Evolutionary conservation across 1,140 invertebrate genomes (phyloP).

Genomic region (Brachionus paranguensis): DNA sequence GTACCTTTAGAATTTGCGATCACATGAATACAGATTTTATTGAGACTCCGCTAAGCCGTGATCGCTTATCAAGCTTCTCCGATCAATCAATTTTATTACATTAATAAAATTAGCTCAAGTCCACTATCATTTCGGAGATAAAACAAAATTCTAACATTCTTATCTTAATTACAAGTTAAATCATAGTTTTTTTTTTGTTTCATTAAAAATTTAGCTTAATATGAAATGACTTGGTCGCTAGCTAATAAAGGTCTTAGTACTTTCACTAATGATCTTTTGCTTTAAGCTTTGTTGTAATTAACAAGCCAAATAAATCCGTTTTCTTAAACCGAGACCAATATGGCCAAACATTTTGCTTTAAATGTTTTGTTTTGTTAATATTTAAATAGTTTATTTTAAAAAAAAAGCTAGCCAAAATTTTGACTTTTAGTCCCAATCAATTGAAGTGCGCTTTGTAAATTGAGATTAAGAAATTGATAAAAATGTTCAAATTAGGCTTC

Average conservation of each 20-base stretch:
- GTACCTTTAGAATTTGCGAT: background rate
- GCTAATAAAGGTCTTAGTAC: background rate
- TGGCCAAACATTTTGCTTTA: background rate
- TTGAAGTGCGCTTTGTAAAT: background rate
- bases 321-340: background rate
- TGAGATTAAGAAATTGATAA: background rate
- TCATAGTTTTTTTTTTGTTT: constrained; percentile 19
- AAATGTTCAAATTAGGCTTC: background rate
- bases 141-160: background rate
- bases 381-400: background rate
- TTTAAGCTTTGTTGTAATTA: constrained; percentile 20
- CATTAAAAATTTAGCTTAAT: background rate
- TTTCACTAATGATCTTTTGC: constrained; percentile 10
- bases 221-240: constrained; percentile 15
- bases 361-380: constrained; percentile 10
- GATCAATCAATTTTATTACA: constrained; percentile 29
- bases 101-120: background rate
- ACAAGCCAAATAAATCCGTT: constrained; percentile 18
- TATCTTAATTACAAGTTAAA: constrained; percentile 35
- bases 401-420: background rate
- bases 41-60: constrained; percentile 2
- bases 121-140: background rate
- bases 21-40: background rate
- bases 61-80: background rate
- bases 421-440: background rate